Conservation (phyloP, 2,797 vertebrate genomes). For the Characodon lateralis region DNA sequence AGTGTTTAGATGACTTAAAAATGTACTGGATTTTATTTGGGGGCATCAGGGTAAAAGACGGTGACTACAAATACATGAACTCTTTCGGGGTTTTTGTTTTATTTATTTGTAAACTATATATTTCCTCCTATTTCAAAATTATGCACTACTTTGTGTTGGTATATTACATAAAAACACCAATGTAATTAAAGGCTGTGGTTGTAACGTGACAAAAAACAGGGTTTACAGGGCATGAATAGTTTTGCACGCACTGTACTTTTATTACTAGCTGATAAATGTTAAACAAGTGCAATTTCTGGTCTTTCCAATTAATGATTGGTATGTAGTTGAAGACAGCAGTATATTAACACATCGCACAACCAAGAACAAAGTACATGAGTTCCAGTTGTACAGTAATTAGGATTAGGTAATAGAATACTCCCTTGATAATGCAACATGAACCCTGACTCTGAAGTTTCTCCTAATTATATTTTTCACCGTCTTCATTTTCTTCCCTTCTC, state of each 20-base stretch:
- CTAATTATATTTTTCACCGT: background rate
- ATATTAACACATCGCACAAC: background rate
- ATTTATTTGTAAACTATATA: background rate
- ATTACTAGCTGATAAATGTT: background rate
- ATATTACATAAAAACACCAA: background rate
- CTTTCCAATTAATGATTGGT: background rate
- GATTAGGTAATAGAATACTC: background rate
- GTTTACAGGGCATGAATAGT: background rate
- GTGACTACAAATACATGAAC: background rate
- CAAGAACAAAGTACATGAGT: slow-evolving; percentile 30
- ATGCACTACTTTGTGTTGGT: background rate
- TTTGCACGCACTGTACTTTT: background rate
- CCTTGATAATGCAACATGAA: slow-evolving; percentile 9
- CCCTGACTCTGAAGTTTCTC: background rate
- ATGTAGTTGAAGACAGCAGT: background rate
- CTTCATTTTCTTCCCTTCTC: slow-evolving; percentile 19
- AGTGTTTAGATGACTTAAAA: background rate
- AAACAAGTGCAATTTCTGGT: background rate
- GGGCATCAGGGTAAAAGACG: background rate
- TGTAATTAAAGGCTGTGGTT: background rate
- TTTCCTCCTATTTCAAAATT: background rate
- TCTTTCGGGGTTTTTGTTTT: background rate
- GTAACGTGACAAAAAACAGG: background rate
- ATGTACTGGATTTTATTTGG: background rate
- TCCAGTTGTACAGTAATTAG: slow-evolving; percentile 15